A percentile compares a stretch with the other conserved stretches of the same genome.
These are phyloP conservation scores for Paramisgurnus dabryanus DNA, from an alignment of 2,113 vertebrate species.

Conservation along the genomic window DNA sequence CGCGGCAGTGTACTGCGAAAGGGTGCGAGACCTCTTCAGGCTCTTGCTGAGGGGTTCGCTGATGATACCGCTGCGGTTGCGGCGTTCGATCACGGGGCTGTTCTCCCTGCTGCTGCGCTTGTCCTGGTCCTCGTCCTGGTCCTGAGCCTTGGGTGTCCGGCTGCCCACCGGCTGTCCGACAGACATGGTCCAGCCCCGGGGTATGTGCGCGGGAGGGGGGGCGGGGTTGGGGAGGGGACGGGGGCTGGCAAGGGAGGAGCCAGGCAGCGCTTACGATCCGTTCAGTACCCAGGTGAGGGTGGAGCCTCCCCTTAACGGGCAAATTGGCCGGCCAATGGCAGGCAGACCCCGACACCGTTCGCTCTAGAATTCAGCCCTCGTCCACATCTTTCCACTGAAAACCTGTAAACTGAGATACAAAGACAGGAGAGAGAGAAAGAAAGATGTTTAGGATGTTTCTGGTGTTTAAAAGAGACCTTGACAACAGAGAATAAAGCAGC, in stretches of 20 bases:
- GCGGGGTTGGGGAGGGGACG: slow-evolving; percentile 69
- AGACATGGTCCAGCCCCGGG: slow-evolving; percentile 86
- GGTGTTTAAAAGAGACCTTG: slow-evolving; percentile 13
- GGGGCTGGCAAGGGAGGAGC: slow-evolving; percentile 63
- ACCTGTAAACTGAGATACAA: slow-evolving; percentile 66
- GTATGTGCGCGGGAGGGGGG: slow-evolving; percentile 57
- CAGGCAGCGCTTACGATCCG: slow-evolving; percentile 58
- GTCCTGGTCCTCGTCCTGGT: slow-evolving; percentile 79
- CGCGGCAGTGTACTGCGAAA: slow-evolving; percentile 93
- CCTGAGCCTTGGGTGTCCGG: slow-evolving; percentile 82
- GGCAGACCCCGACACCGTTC: slow-evolving; percentile 70
- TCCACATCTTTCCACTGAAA: slow-evolving; percentile 70
- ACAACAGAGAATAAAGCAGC: neutral
- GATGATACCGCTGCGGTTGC: slow-evolving; percentile 96
- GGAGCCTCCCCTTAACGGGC: slow-evolving; percentile 62
- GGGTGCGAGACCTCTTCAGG: slow-evolving; percentile 93
- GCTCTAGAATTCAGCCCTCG: slow-evolving; percentile 72
- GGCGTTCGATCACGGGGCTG: slow-evolving; percentile 82
- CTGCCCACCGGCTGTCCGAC: slow-evolving; percentile 83
- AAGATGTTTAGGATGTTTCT: slow-evolving; percentile 29
- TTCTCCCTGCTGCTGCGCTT: slow-evolving; percentile 78
- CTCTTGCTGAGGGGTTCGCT: slow-evolving; percentile 97
- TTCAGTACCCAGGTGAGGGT: slow-evolving; percentile 65
- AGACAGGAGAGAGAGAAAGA: slow-evolving; percentile 56
- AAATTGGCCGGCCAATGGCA: slow-evolving; percentile 64